Base-by-base conservation (phyloP, 2,888 invertebrate genomes). In the Synergus japonicus region DNA sequence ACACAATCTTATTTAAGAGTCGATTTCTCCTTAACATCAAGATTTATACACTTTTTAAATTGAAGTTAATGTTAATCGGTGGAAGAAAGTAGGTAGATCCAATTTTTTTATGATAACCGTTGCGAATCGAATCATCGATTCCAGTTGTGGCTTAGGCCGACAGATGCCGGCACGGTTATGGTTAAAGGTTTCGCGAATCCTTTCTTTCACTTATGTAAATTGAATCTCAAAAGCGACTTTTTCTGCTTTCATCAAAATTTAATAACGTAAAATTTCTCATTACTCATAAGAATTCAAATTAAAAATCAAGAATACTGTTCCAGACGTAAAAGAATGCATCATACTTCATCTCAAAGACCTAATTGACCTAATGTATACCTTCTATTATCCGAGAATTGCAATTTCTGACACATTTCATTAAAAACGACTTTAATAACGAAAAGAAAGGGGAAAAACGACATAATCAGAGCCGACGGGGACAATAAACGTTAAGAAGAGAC, bases 401-500 rank as follows among this genome's bases (percentile, higher is more conserved):
- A 60, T 44, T 46, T 44, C 43, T 22, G 63, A 60, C 46, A 63
- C 41, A 76, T 58, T 76, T 76, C 37, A 76, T 76, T 15, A 54
- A 73, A n/a, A 76, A 37, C 44, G 60, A 46, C 15, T 76, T 63
- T 76, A 64, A 64, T 76, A 76, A 76, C 29, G 76, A 76, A 76
- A 76, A 60, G 58, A 41, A 58, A 63, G 15, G 22, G 22, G 44
- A 60, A 76, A 63, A 63, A 63, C 43, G 76, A 64, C 76, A 76
- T 76, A 76, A 76, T 76, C 76, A 63, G 22, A 76, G 60, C 43
- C 18, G 63, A 76, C 60, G 76, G 43, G 18, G 37, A 76, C 77
- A 81, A 82, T 83, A 83, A 83, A 82, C 82, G 83, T 80, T 64
- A 79, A 79, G 66, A 77, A 78, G 77, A 80, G 66, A 67, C 73